Conservation (phyloP, 2,888 invertebrate species). For the Epinotia brunnichana region DNA sequence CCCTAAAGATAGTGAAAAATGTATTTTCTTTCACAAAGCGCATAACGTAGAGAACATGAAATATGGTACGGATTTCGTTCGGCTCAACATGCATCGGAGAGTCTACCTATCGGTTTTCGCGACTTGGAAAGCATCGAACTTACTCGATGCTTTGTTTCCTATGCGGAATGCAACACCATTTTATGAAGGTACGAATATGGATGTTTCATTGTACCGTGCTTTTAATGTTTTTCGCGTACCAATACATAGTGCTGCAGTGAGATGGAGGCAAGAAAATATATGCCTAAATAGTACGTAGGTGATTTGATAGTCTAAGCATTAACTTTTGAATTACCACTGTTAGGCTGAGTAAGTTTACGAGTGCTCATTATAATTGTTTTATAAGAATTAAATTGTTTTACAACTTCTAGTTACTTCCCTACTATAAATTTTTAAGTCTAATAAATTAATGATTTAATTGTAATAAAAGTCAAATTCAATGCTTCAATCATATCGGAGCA, state of each 20-base stretch:
- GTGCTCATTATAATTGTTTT: no score
- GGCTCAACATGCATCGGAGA: conserved; percentile 76
- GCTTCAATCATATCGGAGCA: no score
- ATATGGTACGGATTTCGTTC: conserved; percentile 79
- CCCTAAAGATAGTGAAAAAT: conserved; percentile 80
- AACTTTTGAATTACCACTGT: no score
- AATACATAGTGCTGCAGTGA: neutral
- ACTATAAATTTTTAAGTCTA: no score
- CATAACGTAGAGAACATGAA: conserved; percentile 80
- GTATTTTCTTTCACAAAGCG: conserved; percentile 82
- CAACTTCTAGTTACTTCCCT: no score
- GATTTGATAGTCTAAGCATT: neutral
- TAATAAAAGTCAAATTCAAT: no score
- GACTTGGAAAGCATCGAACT: conserved; percentile 74
- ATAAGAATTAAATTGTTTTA: no score
- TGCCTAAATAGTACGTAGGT: neutral
- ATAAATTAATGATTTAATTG: no score
- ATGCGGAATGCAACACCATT: conserved; percentile 50
- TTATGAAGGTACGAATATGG: conserved; percentile 16
- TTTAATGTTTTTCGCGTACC: conserved; percentile 13
- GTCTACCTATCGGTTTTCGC: conserved; percentile 75
- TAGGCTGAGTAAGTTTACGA: no score
- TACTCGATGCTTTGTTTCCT: conserved; percentile 74
- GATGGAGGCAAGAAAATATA: neutral
- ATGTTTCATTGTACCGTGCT: conserved; percentile 29